A percentile compares a stretch with the other conserved stretches of the same genome.
Evolutionary conservation across 2,113 vertebrate species (phyloP).

Genomic region (Ochotona princeps): DNA sequence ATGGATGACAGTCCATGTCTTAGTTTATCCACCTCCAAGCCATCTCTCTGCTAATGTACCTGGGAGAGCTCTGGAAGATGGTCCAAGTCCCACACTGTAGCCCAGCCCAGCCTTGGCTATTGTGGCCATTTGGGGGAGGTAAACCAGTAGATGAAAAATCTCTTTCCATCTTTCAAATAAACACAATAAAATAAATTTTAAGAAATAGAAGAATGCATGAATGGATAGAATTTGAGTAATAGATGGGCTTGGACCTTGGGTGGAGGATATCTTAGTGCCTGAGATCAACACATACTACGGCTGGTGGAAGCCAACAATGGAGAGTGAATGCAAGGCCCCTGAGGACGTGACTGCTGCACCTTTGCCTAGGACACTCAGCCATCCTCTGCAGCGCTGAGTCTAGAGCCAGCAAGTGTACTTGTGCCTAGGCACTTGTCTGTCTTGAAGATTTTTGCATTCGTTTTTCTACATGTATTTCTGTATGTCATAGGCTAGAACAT

Average conservation of each 20-base stretch:
- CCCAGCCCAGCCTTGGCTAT: too few species aligned
- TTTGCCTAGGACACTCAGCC: background rate
- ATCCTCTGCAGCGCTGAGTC: background rate
- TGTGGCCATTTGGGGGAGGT: too few species aligned
- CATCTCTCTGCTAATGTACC: too few species aligned
- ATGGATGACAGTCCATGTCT: too few species aligned
- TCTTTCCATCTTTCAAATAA: too few species aligned
- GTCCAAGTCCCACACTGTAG: too few species aligned
- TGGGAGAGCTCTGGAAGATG: too few species aligned
- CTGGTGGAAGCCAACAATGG: background rate
- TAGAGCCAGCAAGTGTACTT: background rate
- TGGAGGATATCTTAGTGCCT: background rate
- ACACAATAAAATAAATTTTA: too few species aligned
- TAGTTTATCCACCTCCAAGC: too few species aligned
- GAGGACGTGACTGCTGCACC: background rate
- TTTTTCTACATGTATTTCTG: constrained; percentile 34
- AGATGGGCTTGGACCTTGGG: constrained; percentile 26
- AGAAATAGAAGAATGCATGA: background rate
- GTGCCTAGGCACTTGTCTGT: background rate
- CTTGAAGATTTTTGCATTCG: constrained; percentile 40
- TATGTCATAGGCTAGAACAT: background rate
- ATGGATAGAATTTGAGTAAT: background rate
- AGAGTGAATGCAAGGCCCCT: background rate
- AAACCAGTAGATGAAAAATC: too few species aligned
- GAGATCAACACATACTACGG: background rate